Evolutionary conservation across 2,888 invertebrate species (phyloP), one percentile per base, ranked within the genome.

Genomic region (Chrysina gloriosa): DNA sequence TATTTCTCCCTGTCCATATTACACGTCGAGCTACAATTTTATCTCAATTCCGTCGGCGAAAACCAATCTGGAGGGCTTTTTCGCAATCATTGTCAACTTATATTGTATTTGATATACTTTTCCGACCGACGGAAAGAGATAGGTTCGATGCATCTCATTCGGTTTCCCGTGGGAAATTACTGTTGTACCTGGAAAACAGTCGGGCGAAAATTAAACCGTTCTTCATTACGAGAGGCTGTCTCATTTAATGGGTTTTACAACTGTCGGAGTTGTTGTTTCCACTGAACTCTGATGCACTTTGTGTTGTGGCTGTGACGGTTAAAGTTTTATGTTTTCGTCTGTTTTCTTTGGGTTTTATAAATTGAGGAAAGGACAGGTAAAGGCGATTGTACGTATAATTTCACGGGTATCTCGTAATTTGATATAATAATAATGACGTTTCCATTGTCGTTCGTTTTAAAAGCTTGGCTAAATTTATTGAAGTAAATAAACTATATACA

Each of bases 181-280:
- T 39, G 25, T 39, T 39, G 58, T 58, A 58, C 58, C 58, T 58
- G 36, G 58, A 39, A 25, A 39, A 27, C 39, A 58, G 58, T 58
- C 25, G 39, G 16, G 58, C 58, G 58, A n/a, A 27, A 58, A 58
- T 58, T 58, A 58, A 58, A 58, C 58, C 58, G 58, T 58, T 6
- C 58, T 58, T 58, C 58, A 58, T 58, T 58, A 58, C 58, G 25
- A 39, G 58, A 58, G 39, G 58, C 58, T 58, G 58, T 58, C 58
- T 58, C 58, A 14, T 39, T 14, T 52, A 52, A 52, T 52, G 52
- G 52, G 29, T 52, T 52, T 52, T 52, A 52, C 31, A 58, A 58
- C 39, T 58, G 58, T 39, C 58, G 25, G 23, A 39, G 11, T 14
- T 7, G n/a, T n/a, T n/a, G 58, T n/a, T 58, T 39, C 39, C 58